phyloP scores from a whole-genome alignment of 2,888 invertebrate species.

The Pterostichus madidus region DNA sequence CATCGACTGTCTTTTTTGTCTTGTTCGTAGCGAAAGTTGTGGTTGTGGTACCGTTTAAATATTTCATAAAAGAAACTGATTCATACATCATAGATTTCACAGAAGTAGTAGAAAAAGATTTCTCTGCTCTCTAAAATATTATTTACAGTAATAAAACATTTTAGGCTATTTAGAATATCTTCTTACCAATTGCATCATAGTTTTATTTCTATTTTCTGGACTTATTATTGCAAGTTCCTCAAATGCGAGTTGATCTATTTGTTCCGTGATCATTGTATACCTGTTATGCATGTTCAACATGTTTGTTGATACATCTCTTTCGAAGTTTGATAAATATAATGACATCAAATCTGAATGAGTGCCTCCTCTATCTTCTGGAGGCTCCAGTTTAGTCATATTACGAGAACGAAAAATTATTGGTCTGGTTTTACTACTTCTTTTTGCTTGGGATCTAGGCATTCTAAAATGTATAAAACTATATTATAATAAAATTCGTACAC shows the following conservation, averaged over 20 bases:
- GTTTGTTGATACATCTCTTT: conserved; percentile 28
- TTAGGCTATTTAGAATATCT: neutral
- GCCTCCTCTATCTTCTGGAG: neutral
- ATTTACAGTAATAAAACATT: conserved; percentile 16
- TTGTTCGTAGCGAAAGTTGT: conserved; percentile 14
- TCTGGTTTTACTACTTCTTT: conserved; percentile 17
- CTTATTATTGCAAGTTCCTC: conserved; percentile 36
- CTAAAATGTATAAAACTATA: conserved; percentile 25
- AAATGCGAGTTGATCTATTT: conserved; percentile 9
- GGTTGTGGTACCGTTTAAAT: conserved; percentile 39
- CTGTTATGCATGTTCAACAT: conserved; percentile 9
- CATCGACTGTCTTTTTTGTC: conserved; percentile 48
- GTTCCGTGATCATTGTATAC: neutral
- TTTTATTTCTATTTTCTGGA: conserved; percentile 56
- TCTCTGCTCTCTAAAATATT: conserved; percentile 52
- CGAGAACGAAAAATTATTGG: neutral
- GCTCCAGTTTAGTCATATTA: conserved; percentile 36
- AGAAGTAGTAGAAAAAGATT: conserved; percentile 34
- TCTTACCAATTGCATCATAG: conserved; percentile 69
- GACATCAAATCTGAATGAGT: conserved; percentile 1
- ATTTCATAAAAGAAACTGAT: conserved; percentile 38
- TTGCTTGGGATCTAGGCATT: conserved; percentile 54
- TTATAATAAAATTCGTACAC: neutral
- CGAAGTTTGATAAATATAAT: conserved; percentile 39
- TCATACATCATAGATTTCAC: conserved; percentile 43